Evolutionary conservation across 2,797 vertebrate genomes (phyloP).

Genomic region (Hoplostethus mediterraneus): DNA sequence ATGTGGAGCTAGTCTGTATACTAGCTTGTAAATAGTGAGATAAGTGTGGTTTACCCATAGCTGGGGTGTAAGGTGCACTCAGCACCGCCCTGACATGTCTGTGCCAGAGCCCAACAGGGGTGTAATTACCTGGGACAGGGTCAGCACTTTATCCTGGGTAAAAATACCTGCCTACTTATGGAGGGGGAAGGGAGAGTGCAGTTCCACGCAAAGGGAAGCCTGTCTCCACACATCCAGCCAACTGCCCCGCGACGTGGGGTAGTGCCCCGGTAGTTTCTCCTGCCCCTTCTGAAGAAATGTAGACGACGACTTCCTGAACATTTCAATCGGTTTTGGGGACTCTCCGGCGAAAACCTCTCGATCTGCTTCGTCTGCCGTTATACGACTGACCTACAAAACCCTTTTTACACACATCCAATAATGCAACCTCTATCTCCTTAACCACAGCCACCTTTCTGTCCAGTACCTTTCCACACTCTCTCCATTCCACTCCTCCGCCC

Average conservation of each 20-base stretch:
- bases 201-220: conserved; percentile 66
- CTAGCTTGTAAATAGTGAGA: conserved; percentile 77
- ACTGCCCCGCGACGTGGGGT: conserved; percentile 24
- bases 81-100: conserved; percentile 76
- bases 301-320: conserved; percentile 27
- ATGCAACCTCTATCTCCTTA: conserved; percentile 62
- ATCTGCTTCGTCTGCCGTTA: conserved; percentile 39
- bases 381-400: conserved; percentile 63
- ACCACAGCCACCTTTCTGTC: conserved; percentile 53
- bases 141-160: conserved; percentile 85
- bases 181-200: conserved; percentile 66
- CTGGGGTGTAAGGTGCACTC: conserved; percentile 78
- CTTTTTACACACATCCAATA: conserved; percentile 50
- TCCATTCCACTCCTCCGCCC: conserved; percentile 49
- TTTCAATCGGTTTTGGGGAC: conserved; percentile 38
- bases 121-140: conserved; percentile 86
- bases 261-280: conserved; percentile 30
- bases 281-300: conserved; percentile 28
- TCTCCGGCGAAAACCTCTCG: conserved; percentile 62
- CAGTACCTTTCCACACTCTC: conserved; percentile 75
- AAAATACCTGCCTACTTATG: conserved; percentile 87
- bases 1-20: conserved; percentile 65
- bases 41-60: conserved; percentile 79
- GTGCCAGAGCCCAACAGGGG: conserved; percentile 83
- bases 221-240: conserved; percentile 65